Conservation (phyloP, 2,888 invertebrate genomes). For the Microctonus aethiopoides region DNA sequence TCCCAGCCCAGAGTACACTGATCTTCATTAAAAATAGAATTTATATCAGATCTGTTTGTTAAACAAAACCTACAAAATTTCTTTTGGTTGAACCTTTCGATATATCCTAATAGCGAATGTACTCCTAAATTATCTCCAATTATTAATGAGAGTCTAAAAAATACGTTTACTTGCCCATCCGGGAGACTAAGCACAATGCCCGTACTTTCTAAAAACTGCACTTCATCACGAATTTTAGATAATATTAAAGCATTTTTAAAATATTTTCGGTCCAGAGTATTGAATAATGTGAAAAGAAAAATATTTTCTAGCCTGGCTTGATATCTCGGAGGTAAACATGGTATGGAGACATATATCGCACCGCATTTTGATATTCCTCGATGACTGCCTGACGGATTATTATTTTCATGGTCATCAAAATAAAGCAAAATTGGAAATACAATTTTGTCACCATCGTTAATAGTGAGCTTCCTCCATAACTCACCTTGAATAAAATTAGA, state of each 20-base stretch:
- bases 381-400: conserved; percentile 44
- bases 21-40: conserved; percentile 13
- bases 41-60: conserved; percentile 15
- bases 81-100: conserved; percentile 17
- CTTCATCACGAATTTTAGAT: conserved; percentile 12
- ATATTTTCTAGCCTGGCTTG: conserved; percentile 42
- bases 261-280: conserved; percentile 38
- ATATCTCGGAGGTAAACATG: conserved; percentile 38
- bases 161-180: background rate
- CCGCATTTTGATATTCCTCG: conserved; percentile 44
- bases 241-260: conserved; percentile 40
- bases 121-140: conserved; percentile 33
- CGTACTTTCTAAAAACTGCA: conserved; percentile 15
- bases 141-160: conserved; percentile 27
- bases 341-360: conserved; percentile 38
- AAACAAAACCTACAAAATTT: conserved; percentile 31
- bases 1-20: conserved; percentile 15
- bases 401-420: conserved; percentile 45
- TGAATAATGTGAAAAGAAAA: conserved; percentile 43
- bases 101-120: conserved; percentile 23
- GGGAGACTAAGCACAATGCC: conserved; percentile 17
- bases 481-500: conserved; percentile 36
- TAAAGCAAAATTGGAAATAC: conserved; percentile 42
- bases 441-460: conserved; percentile 27
- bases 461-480: conserved; percentile 31